These are phyloP conservation scores for Coremacera marginata DNA, from an alignment of 2,888 invertebrate genomes.

Conservation along the genomic window DNA sequence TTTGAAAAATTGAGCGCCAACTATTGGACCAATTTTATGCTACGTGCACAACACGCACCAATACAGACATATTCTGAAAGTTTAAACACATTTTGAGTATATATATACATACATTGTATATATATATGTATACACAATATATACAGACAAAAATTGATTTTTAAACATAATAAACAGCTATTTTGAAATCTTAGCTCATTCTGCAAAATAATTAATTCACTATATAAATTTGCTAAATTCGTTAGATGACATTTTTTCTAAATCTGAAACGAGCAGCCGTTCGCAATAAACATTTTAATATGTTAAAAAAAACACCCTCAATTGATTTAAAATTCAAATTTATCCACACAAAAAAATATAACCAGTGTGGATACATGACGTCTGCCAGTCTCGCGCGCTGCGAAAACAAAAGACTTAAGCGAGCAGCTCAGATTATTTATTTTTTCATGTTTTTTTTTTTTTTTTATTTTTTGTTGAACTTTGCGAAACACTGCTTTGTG, in stretches of 20 bases:
- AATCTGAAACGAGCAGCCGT: not conserved
- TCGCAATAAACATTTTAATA: not conserved
- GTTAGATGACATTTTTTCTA: too few species aligned
- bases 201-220: conserved; percentile 1
- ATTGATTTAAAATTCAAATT: conserved; percentile 35
- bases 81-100: too few species aligned
- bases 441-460: not conserved
- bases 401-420: conserved; percentile 34
- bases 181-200: conserved; percentile 4
- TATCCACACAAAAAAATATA: not conserved
- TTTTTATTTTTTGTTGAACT: not conserved
- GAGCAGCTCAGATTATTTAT: conserved; percentile 8
- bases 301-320: conserved; percentile 28
- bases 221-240: not conserved
- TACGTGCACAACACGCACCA: too few species aligned
- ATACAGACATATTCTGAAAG: too few species aligned
- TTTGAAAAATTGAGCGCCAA: too few species aligned
- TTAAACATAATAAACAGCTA: too few species aligned
- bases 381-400: conserved; percentile 26
- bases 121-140: too few species aligned
- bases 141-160: too few species aligned
- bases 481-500: not conserved
- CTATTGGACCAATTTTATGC: too few species aligned
- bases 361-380: conserved; percentile 13
- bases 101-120: too few species aligned